These are phyloP conservation scores for Trachymyrmex cornetzi DNA, from an alignment of 1,140 invertebrate genomes.

Conservation along the genomic window DNA sequence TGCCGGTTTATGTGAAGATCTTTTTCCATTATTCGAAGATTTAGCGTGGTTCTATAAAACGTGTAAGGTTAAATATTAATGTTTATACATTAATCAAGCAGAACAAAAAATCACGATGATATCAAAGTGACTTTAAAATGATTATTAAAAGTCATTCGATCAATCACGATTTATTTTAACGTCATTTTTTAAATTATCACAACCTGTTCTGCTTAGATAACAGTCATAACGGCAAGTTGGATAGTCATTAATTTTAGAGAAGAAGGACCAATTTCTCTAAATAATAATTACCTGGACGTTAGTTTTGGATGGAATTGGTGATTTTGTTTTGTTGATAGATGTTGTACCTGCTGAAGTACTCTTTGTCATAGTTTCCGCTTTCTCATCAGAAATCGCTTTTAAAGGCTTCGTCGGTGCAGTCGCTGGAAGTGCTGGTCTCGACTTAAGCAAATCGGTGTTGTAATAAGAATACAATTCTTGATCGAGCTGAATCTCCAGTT, in stretches of 20 bases:
- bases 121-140: too few relatives aligned
- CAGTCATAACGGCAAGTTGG: too few relatives aligned
- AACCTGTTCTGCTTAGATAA: too few relatives aligned
- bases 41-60: constrained; percentile 11
- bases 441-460: constrained; percentile 76
- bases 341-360: constrained; percentile 55
- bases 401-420: constrained; percentile 50
- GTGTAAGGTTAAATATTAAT: too few relatives aligned
- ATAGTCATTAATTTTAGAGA: background rate
- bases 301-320: constrained; percentile 7
- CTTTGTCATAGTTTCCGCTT: constrained; percentile 60
- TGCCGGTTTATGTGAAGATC: constrained; percentile 11
- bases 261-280: background rate
- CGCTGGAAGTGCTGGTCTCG: constrained; percentile 72
- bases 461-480: constrained; percentile 82
- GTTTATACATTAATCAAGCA: too few relatives aligned
- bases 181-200: too few relatives aligned
- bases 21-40: constrained; percentile 44
- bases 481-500: constrained; percentile 85
- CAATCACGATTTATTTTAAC: too few relatives aligned
- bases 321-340: constrained; percentile 54
- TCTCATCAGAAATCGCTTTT: constrained; percentile 66
- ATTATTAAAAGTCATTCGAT: too few relatives aligned
- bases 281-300: constrained; percentile 59
- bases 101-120: too few relatives aligned